Evolutionary conservation across 2,113 vertebrate genomes (phyloP).

Genomic region (Ceratotherium simum): DNA sequence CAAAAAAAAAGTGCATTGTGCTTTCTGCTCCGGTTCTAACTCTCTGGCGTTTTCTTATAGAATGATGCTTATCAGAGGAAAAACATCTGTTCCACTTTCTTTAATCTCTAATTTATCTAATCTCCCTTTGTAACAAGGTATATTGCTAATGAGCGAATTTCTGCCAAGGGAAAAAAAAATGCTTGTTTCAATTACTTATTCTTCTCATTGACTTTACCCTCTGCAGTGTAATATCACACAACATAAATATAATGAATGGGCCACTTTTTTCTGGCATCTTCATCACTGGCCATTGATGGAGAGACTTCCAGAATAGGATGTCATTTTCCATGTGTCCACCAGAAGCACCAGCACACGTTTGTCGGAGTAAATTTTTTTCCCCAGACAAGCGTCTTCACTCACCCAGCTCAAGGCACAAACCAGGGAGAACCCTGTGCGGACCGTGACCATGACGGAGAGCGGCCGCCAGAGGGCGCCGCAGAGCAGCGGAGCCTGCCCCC

Average conservation of each 20-base stretch:
- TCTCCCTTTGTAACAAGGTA: slow-evolving; percentile 76
- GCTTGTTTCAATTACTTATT: slow-evolving; percentile 61
- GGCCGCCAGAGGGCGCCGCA: slow-evolving; percentile 79
- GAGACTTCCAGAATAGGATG: neutral
- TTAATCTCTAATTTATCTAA: slow-evolving; percentile 80
- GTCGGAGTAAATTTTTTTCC: neutral
- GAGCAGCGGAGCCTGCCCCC: slow-evolving; percentile 74
- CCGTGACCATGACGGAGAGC: neutral
- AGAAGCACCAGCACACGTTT: neutral
- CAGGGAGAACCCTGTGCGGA: neutral
- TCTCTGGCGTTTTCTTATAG: slow-evolving; percentile 69
- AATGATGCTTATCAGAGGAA: slow-evolving; percentile 79
- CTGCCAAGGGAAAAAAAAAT: slow-evolving; percentile 59
- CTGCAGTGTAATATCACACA: slow-evolving; percentile 17
- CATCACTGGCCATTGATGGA: slow-evolving; percentile 35
- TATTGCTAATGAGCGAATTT: slow-evolving; percentile 73
- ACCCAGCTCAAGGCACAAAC: neutral
- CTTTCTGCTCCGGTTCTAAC: slow-evolving; percentile 8
- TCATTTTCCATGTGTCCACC: neutral
- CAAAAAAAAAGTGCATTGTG: neutral
- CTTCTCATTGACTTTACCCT: slow-evolving; percentile 52
- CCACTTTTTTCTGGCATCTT: neutral
- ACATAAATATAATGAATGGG: slow-evolving; percentile 45
- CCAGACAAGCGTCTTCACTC: neutral
- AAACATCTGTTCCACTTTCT: slow-evolving; percentile 81